Evolutionary conservation across 2,888 invertebrate genomes (phyloP), one percentile per base, ranked within the genome.

Genomic region (Epicampocera succincta): DNA sequence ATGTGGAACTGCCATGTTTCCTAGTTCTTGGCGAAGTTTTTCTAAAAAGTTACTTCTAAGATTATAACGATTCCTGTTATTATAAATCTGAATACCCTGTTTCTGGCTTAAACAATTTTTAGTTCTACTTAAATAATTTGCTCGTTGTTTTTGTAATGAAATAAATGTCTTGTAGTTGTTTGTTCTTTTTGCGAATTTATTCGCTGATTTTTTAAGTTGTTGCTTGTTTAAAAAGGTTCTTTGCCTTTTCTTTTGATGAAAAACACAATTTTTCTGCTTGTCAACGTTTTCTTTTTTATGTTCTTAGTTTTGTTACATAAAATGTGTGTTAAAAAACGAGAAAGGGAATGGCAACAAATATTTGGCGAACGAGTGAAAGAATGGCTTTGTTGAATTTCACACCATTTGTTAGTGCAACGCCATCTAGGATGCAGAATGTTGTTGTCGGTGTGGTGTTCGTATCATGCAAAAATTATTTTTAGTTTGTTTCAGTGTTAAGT

Each of bases 211-310:
- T 60, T 42, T 6, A 60, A 48, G 5, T 15, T 6, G 33, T 52
- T 13, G 11, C 9, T 21, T 40, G 21, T 61, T 38, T 11, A 72
- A 72, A 71, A 19, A 6, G 21, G n/a, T n/a, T n/a, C n/a, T n/a
- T n/a, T n/a, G n/a, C n/a, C n/a, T n/a, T n/a, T n/a, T n/a, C n/a
- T 78, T 42, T 65, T 21, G 44, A 48, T 44, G 40, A n/a, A 21
- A 38, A 60, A 58, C 8, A 56, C 56, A 54, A 73, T 79, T 72
- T 73, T 21, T 73, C 54, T 79, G 25, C 19, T 61, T 73, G 78
- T 66, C 56, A 60, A 46, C 38, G 46, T 46, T 66, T 50, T 42
- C 38, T 63, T 61, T 25, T 42, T n/a, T n/a, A n/a, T 46, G 25
- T 9, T 65, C 11, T 2, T 65, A 15, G 33, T 56, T 33, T 33